Evolutionary conservation across 1,140 invertebrate species (phyloP).

Genomic region (Armadillidium nasatum): DNA sequence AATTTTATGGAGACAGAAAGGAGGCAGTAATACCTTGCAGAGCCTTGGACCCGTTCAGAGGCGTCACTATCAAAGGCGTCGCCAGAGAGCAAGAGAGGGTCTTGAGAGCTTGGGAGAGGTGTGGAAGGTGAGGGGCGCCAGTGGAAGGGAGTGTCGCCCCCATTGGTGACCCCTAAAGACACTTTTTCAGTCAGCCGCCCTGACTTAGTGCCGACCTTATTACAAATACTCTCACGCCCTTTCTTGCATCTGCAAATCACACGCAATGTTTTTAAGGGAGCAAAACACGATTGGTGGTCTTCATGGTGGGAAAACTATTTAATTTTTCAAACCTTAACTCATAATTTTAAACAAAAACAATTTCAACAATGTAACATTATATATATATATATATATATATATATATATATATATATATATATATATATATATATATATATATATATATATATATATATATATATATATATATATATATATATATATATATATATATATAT

Average conservation of each 20-base stretch:
- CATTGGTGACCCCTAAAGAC: slow-evolving; percentile 16
- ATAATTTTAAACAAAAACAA: no score
- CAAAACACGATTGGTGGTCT: no score
- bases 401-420: no score
- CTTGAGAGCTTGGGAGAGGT: slow-evolving; percentile 28
- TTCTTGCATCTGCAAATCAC: slow-evolving; percentile 39
- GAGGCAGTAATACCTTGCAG: slow-evolving; percentile 53
- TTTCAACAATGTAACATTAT: no score
- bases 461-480: no score
- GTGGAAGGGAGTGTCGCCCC: slow-evolving; percentile 50
- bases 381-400: no score
- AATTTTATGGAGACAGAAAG: slow-evolving; percentile 46
- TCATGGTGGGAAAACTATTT: no score
- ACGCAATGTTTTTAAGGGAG: neutral
- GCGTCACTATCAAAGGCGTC: slow-evolving; percentile 54
- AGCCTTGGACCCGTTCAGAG: slow-evolving; percentile 35
- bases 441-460: no score
- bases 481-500: no score
- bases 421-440: no score
- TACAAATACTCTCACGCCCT: slow-evolving; percentile 34
- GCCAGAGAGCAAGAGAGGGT: slow-evolving; percentile 56
- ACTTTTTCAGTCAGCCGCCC: slow-evolving; percentile 32
- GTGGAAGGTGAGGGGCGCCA: slow-evolving; percentile 33
- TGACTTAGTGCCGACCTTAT: slow-evolving; percentile 40
- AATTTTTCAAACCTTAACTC: no score